These are phyloP conservation scores for Bradynema listronoti DNA, from an alignment of 1,140 invertebrate genomes.

Conservation along the genomic window DNA sequence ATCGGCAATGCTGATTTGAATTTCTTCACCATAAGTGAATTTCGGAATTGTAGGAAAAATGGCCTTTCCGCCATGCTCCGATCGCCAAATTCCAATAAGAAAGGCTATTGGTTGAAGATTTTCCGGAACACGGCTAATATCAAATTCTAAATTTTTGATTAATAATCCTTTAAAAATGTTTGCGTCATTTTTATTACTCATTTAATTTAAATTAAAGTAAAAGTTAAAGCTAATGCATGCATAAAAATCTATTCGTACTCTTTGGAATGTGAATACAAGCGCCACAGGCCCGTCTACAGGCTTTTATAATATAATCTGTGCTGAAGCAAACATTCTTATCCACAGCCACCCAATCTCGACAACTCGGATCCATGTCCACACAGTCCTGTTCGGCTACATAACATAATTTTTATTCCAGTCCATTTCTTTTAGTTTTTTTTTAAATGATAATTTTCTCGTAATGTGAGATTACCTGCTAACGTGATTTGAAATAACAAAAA, in stretches of 20 bases:
- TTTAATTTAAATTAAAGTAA: conserved; percentile 4
- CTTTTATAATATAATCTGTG: conserved; percentile 19
- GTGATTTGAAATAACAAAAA: too few relatives aligned
- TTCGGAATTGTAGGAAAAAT: conserved; percentile 56
- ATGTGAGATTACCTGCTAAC: too few relatives aligned
- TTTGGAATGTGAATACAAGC: conserved; percentile 31
- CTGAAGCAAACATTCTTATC: conserved; percentile 18
- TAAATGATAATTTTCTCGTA: too few relatives aligned
- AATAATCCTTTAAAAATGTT: too few relatives aligned
- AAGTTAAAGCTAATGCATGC: conserved; percentile 1
- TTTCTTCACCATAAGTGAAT: conserved; percentile 56
- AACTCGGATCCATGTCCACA: conserved; percentile 26
- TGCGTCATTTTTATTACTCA: neutral
- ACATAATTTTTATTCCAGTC: neutral
- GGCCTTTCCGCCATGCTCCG: conserved; percentile 48
- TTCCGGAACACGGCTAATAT: conserved; percentile 36
- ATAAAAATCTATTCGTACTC: conserved; percentile 32
- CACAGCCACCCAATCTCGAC: conserved; percentile 21
- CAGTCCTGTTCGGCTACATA: conserved; percentile 18
- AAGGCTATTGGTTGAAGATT: conserved; percentile 42
- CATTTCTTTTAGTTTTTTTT: too few relatives aligned
- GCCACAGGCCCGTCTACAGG: conserved; percentile 32
- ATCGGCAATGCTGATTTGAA: conserved; percentile 49
- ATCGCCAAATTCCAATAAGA: conserved; percentile 54
- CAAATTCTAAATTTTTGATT: conserved; percentile 37